These are phyloP conservation scores for Trinectes maculatus DNA, from an alignment of 2,113 vertebrate species.

Conservation along the genomic window DNA sequence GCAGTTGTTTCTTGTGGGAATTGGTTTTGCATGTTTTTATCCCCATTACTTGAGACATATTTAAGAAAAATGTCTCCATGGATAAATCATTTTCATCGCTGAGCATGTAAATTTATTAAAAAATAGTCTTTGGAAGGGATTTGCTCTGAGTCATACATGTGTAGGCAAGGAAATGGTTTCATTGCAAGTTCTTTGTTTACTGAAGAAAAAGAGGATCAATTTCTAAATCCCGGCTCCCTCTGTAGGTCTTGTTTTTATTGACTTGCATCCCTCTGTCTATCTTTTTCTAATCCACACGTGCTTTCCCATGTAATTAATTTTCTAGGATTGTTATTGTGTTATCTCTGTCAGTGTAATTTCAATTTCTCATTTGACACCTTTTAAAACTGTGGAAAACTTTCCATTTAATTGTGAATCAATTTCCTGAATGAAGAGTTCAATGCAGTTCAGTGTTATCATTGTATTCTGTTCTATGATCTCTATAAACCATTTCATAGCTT, in stretches of 20 bases:
- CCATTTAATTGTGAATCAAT: slow-evolving; percentile 33
- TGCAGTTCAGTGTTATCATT: slow-evolving; percentile 17
- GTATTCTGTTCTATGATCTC: slow-evolving; percentile 44
- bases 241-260: slow-evolving; percentile 10
- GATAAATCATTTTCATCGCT: neutral
- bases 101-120: neutral
- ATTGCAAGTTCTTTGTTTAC: slow-evolving; percentile 25
- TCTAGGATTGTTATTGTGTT: slow-evolving; percentile 9
- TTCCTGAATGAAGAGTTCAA: slow-evolving; percentile 38
- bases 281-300: slow-evolving; percentile 16
- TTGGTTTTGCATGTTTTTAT: too few species aligned
- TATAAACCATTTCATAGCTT: slow-evolving; percentile 38
- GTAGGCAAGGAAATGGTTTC: slow-evolving; percentile 1
- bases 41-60: neutral
- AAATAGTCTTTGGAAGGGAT: too few species aligned
- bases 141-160: neutral
- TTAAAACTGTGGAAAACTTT: slow-evolving; percentile 14
- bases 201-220: slow-evolving; percentile 25
- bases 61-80: neutral
- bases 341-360: slow-evolving; percentile 3
- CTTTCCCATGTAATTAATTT: slow-evolving; percentile 29
- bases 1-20: neutral
- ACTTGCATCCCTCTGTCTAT: slow-evolving; percentile 13
- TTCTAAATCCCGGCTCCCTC: slow-evolving; percentile 16
- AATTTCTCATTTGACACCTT: slow-evolving; percentile 29